Evolutionary conservation across 53 echinoderm and acorn worm genomes (phyloP), one percentile per base, ranked within the genome.

Genomic region (Patiria pectinifera): DNA sequence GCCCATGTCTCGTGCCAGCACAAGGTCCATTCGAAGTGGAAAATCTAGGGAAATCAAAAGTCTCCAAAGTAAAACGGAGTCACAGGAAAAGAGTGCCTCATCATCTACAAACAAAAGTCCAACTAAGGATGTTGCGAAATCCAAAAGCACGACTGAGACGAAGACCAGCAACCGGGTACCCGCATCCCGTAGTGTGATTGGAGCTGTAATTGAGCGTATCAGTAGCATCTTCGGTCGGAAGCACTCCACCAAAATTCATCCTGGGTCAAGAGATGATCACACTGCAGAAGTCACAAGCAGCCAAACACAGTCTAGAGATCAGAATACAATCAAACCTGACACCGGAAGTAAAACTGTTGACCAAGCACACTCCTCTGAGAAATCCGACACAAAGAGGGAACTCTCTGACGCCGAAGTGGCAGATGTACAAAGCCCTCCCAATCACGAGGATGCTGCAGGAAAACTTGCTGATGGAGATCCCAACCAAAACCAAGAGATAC

Each of bases 161-260:
- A 9, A 25, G 35, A 16, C 69, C 0, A 58, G 76, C 35, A 58
- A 5, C 6, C 43, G 78, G 19, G 78, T 76, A 10, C 48, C 77
- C 8, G 35, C 46, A 18, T 90, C 90, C 16, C 63, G 90, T 16
- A 90, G 90, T 48, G 16, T 90, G 21, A 80, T 90, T 22, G 90
- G 82, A 47, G 90, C 90, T 46, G 90, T 90, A 11, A 81, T 90
- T 45, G 80, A 80, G 9, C 90, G 90, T 22, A 59, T 90, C 14
- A 90, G 90, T 13, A 90, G 90, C 70, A 90, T 90, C 69, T 90
- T 90, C 23, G 62, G 90, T 48, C 46, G 90, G 77, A 90, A 90
- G 81, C 66, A 48, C 53, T 90, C 86, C 4, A 48, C 81, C 11
- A 90, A 81, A 48, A 81, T 90, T 2, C 90, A 70, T 11, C 63